Conservation (phyloP, 2,888 invertebrate species). For the Idaea straminata region DNA sequence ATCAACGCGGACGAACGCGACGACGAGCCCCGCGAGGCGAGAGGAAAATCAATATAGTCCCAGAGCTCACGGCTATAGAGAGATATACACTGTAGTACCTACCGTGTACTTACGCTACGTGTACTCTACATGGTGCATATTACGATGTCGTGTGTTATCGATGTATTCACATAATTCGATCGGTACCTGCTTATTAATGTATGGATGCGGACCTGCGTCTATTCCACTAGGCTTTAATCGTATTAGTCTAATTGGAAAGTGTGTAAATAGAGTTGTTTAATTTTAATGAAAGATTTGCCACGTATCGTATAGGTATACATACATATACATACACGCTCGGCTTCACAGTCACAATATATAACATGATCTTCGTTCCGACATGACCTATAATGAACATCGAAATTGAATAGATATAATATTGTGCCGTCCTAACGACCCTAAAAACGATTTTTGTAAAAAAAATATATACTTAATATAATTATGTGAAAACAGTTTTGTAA, state of each 20-base stretch:
- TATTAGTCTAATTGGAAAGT: conserved; percentile 78
- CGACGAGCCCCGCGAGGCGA: conserved; percentile 38
- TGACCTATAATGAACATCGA: conserved; percentile 77
- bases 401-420: conserved; percentile 77
- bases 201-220: conserved; percentile 79
- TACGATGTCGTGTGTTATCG: conserved; percentile 60
- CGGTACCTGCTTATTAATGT: conserved; percentile 77
- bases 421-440: conserved; percentile 80
- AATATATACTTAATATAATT: conserved; percentile 68
- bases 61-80: conserved; percentile 30
- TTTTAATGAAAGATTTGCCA: conserved; percentile 51
- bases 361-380: conserved; percentile 53
- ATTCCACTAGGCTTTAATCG: conserved; percentile 78
- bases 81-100: conserved; percentile 26
- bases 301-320: conserved; percentile 33
- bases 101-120: conserved; percentile 34
- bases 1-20: conserved; percentile 35
- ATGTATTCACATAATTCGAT: conserved; percentile 65
- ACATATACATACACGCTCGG: conserved; percentile 36
- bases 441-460: conserved; percentile 77
- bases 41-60: conserved; percentile 61
- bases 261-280: conserved; percentile 72
- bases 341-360: conserved; percentile 30
- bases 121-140: conserved; percentile 62
- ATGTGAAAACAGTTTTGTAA: conserved; percentile 77